A percentile compares a stretch with the other conserved stretches of the same genome.
Evolutionary conservation across 2,888 invertebrate species (phyloP).

Genomic region (Danaus chrysippus): DNA sequence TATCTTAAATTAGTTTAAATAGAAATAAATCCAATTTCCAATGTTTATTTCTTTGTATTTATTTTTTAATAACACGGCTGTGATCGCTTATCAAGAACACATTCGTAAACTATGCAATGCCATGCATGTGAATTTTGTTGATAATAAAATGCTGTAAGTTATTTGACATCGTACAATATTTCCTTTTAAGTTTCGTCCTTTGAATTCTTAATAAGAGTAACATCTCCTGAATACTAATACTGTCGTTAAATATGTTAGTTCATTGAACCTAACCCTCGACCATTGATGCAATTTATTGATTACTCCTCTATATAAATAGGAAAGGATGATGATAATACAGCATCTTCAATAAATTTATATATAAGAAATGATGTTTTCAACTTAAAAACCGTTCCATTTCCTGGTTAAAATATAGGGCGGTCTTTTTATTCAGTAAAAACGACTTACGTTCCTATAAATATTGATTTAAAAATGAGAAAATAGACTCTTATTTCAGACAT

Average conservation of each 20-base stretch:
- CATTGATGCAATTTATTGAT: background rate
- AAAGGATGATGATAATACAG: background rate
- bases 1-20: too few species aligned
- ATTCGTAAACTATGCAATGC: conserved; percentile 5
- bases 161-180: conserved; percentile 60
- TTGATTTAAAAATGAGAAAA: too few species aligned
- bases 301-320: background rate
- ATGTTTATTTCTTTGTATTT: too few species aligned
- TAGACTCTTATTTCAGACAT: too few species aligned
- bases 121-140: conserved; percentile 25
- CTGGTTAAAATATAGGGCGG: background rate
- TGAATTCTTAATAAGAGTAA: conserved; percentile 73
- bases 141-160: conserved; percentile 40
- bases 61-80: too few species aligned
- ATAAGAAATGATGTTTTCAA: too few species aligned
- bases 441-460: background rate
- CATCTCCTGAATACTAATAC: conserved; percentile 69
- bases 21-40: too few species aligned
- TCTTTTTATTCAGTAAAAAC: too few species aligned
- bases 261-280: conserved; percentile 54
- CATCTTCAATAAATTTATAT: background rate
- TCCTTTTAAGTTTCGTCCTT: conserved; percentile 72
- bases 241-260: conserved; percentile 56
- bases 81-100: too few species aligned
- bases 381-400: too few species aligned